phyloP scores from a whole-genome alignment of 2,888 invertebrate species.

The Tinea semifulvella region DNA sequence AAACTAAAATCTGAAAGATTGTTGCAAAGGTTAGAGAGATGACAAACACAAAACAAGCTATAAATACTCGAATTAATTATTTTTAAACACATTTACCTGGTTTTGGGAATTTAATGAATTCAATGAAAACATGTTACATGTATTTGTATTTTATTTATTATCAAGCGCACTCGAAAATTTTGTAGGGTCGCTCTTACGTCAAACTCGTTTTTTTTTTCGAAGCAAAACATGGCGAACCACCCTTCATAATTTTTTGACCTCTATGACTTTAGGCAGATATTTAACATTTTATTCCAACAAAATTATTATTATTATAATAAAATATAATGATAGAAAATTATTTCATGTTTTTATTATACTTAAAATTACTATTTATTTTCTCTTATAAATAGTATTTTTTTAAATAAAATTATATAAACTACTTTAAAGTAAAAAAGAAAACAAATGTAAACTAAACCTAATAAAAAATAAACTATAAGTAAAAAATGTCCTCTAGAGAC shows the following conservation, averaged over 20 bases:
- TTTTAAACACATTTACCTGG: slow-evolving; percentile 37
- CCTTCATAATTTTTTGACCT: slow-evolving; percentile 7
- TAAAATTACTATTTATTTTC: too few species aligned
- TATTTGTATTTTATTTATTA: slow-evolving; percentile 43
- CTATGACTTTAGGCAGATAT: not conserved
- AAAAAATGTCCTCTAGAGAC: too few species aligned
- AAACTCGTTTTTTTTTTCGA: slow-evolving; percentile 44
- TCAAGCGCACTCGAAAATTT: slow-evolving; percentile 64
- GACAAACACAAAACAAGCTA: slow-evolving; percentile 29
- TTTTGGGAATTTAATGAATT: slow-evolving; percentile 63
- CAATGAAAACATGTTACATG: slow-evolving; percentile 68
- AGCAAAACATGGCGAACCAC: slow-evolving; percentile 34
- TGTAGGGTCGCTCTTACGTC: slow-evolving; percentile 58
- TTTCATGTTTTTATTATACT: too few species aligned
- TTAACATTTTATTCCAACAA: too few species aligned
- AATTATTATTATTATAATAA: too few species aligned
- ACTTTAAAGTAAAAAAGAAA: too few species aligned
- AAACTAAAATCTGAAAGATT: slow-evolving; percentile 57
- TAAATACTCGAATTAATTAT: not conserved
- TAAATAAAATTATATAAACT: too few species aligned
- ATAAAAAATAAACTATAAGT: too few species aligned
- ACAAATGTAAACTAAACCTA: too few species aligned
- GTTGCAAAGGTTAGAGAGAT: slow-evolving; percentile 42
- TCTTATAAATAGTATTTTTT: too few species aligned
- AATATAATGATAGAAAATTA: too few species aligned